A percentile compares a stretch with the other conserved stretches of the same genome.
Evolutionary conservation across 2,797 vertebrate genomes (phyloP).

Genomic region (Onychomys leucogaster): DNA sequence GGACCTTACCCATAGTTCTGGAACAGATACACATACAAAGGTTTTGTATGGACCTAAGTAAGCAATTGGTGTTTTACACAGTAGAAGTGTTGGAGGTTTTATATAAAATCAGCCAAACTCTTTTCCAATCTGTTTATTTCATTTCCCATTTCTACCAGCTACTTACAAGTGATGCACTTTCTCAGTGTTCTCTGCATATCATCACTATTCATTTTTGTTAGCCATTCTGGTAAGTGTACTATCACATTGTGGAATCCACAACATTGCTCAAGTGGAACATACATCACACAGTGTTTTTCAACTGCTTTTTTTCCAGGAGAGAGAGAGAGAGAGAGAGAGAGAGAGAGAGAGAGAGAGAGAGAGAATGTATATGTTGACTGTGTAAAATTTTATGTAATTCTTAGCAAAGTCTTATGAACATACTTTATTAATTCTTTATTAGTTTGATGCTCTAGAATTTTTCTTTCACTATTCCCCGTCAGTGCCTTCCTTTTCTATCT

Average conservation of each 20-base stretch:
- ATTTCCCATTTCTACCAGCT: not conserved
- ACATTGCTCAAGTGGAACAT: not conserved
- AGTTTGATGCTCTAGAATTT: not conserved
- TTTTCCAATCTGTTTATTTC: not conserved
- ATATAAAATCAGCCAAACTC: not conserved
- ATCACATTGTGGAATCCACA: no score
- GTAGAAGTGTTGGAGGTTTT: not conserved
- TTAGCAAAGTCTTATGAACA: not conserved
- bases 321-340: no score
- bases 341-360: no score
- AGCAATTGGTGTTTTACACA: no score
- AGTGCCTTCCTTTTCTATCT: not conserved
- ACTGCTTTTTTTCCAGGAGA: not conserved
- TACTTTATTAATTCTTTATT: not conserved
- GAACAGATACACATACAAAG: no score
- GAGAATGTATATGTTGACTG: not conserved
- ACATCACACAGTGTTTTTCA: not conserved
- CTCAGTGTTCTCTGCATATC: not conserved
- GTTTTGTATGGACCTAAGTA: not conserved
- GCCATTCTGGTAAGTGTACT: not conserved
- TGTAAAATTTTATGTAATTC: not conserved
- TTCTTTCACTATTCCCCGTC: not conserved
- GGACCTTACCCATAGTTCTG: not conserved
- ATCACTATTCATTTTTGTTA: not conserved
- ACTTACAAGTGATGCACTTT: not conserved